Evolutionary conservation across 1,140 invertebrate species (phyloP).

Genomic region (Lysiphlebus fabarum): DNA sequence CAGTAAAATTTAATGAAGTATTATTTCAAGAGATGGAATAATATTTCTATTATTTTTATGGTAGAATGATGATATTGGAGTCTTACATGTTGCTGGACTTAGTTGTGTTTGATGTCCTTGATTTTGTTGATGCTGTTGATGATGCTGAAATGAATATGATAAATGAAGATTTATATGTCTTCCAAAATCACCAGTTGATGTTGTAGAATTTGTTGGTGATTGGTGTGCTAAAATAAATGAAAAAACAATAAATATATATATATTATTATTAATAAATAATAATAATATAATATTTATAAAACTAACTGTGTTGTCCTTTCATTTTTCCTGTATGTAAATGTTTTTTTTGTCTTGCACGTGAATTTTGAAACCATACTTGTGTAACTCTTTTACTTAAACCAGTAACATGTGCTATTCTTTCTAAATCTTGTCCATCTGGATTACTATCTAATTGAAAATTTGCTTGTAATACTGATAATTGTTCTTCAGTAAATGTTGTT

Average conservation of each 20-base stretch:
- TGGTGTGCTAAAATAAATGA: slow-evolving; percentile 36
- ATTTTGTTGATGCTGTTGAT: slow-evolving; percentile 47
- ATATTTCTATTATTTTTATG: slow-evolving; percentile 42
- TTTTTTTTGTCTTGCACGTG: slow-evolving; percentile 95
- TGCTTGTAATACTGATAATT: slow-evolving; percentile 92
- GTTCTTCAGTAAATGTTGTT: slow-evolving; percentile 97
- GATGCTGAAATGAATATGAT: slow-evolving; percentile 80
- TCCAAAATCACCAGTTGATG: slow-evolving; percentile 57
- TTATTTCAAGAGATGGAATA: slow-evolving; percentile 3
- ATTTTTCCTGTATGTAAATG: slow-evolving; percentile 70
- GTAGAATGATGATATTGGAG: slow-evolving; percentile 43
- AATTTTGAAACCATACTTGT: slow-evolving; percentile 99
- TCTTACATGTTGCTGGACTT: slow-evolving; percentile 43
- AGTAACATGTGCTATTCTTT: slow-evolving; percentile 94
- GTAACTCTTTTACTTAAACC: slow-evolving; percentile 96
- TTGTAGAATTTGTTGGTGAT: slow-evolving; percentile 39
- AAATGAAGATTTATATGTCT: slow-evolving; percentile 79
- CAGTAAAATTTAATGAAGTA: slow-evolving; percentile 1
- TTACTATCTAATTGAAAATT: slow-evolving; percentile 98
- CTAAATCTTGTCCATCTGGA: slow-evolving; percentile 96
- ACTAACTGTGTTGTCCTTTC: slow-evolving; percentile 57
- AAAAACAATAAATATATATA: slow-evolving; percentile 25
- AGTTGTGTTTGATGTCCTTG: slow-evolving; percentile 39
- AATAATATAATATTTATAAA: slow-evolving; percentile 6
- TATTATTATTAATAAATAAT: neutral